phyloP scores from a whole-genome alignment of 2,888 invertebrate species.

The Archaeoteleia sp. region DNA sequence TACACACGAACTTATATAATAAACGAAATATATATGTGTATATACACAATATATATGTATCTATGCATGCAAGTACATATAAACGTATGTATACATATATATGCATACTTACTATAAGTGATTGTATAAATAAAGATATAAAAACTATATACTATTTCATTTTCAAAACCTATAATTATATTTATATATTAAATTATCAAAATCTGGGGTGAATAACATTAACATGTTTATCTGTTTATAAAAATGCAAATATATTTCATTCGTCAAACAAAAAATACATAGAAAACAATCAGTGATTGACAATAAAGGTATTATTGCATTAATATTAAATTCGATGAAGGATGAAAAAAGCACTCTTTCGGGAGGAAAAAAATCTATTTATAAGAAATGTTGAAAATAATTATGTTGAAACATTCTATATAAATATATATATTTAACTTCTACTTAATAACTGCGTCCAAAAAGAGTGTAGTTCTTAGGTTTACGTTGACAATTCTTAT shows the following conservation, averaged over 20 bases:
- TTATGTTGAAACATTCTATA: constrained; percentile 5
- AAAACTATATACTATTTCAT: too few species aligned
- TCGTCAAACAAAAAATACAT: constrained; percentile 5
- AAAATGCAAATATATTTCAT: constrained; percentile 23
- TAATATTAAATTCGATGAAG: background rate
- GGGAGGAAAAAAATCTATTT: too few species aligned
- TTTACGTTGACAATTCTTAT: constrained; percentile 87
- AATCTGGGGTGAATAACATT: background rate
- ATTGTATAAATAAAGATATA: constrained; percentile 68
- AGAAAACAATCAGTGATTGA: background rate
- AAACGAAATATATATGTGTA: constrained; percentile 59
- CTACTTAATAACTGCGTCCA: constrained; percentile 92
- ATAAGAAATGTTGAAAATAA: too few species aligned
- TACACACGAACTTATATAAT: constrained; percentile 56
- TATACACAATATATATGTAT: too few species aligned
- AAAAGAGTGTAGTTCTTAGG: constrained; percentile 93
- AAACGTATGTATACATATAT: too few species aligned
- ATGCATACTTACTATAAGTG: constrained; percentile 65
- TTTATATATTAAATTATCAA: too few species aligned
- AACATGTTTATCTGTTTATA: constrained; percentile 14
- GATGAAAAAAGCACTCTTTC: background rate
- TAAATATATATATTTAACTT: background rate
- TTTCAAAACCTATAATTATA: too few species aligned
- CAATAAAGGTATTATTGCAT: too few species aligned
- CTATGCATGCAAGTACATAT: too few species aligned